Evolutionary conservation across 2,888 invertebrate genomes (phyloP).

Genomic region (Papilio elwesi): DNA sequence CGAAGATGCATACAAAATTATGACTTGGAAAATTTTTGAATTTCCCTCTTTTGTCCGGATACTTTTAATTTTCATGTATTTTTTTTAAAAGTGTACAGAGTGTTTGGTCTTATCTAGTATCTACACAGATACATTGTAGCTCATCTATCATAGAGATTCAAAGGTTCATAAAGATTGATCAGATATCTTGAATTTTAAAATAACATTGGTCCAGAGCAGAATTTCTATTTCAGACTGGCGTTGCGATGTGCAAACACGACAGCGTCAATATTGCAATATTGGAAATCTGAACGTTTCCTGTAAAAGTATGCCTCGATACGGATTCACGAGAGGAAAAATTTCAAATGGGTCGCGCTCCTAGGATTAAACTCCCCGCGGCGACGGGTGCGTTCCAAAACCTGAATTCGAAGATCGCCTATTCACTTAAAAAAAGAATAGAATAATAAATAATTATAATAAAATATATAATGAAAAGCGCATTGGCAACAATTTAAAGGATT

Average conservation of each 20-base stretch:
- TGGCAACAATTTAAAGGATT: no score
- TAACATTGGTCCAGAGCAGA: conserved; percentile 14
- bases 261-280: conserved; percentile 56
- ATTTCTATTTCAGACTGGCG: conserved; percentile 26
- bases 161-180: neutral
- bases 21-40: no score
- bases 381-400: conserved; percentile 32
- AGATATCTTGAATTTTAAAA: conserved; percentile 29
- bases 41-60: no score
- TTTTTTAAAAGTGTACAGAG: no score
- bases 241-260: conserved; percentile 36
- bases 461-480: no score
- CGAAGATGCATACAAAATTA: no score
- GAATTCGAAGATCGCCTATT: conserved; percentile 16
- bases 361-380: conserved; percentile 57
- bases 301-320: conserved; percentile 57
- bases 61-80: no score
- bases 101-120: no score
- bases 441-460: no score
- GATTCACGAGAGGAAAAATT: conserved; percentile 55
- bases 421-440: neutral
- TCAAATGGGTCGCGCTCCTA: conserved; percentile 63
- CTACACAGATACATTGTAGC: no score
- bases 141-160: neutral
- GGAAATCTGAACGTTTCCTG: conserved; percentile 62